Conservation (phyloP, 2,888 invertebrate genomes). For the Calephelis perditalis region DNA sequence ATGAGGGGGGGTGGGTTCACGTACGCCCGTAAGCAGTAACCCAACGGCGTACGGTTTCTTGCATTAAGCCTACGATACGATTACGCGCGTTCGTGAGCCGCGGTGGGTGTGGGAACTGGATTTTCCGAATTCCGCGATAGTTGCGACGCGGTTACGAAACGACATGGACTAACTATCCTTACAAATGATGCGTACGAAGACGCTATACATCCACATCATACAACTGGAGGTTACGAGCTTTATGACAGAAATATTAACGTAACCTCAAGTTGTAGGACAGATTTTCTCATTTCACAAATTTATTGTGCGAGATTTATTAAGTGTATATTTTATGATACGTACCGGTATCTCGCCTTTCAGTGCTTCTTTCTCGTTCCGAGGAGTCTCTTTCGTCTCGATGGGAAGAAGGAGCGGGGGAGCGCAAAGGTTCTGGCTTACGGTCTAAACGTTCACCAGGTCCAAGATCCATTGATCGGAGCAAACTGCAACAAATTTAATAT, state of each 20-base stretch:
- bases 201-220: conserved; percentile 13
- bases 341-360: conserved; percentile 64
- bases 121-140: conserved; percentile 57
- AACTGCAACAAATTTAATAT: conserved; percentile 70
- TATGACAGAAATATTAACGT: background rate
- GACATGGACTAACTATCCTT: conserved; percentile 63
- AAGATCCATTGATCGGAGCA: conserved; percentile 87
- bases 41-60: conserved; percentile 49
- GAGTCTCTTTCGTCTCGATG: conserved; percentile 52
- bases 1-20: conserved; percentile 39
- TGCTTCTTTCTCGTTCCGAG: conserved; percentile 56
- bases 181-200: conserved; percentile 11
- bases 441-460: conserved; percentile 54
- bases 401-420: conserved; percentile 57
- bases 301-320: background rate
- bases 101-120: conserved; percentile 55
- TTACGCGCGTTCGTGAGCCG: conserved; percentile 66
- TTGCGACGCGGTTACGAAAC: conserved; percentile 44
- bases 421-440: conserved; percentile 72
- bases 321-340: conserved; percentile 36
- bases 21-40: conserved; percentile 52
- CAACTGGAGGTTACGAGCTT: conserved; percentile 22
- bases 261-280: conserved; percentile 3
- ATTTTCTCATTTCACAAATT: background rate
- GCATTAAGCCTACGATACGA: conserved; percentile 44